phyloP scores from a whole-genome alignment of 2,888 invertebrate species.

The Polyploca ridens region DNA sequence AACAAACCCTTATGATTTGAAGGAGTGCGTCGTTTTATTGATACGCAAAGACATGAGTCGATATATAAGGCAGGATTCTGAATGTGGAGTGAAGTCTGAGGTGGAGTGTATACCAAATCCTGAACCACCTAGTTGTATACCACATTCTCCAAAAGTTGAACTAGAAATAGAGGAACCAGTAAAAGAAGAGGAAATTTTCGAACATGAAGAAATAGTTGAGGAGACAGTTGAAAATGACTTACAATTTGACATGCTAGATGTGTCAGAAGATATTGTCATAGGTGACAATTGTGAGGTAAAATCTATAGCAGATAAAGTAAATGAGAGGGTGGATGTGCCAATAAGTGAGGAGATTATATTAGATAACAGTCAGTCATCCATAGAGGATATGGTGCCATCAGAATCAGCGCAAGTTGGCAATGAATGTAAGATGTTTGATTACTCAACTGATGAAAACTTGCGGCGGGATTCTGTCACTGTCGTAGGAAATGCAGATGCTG shows the following conservation, averaged over 20 bases:
- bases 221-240: conserved; percentile 56
- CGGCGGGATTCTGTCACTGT: conserved; percentile 65
- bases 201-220: conserved; percentile 24
- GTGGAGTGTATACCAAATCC: conserved; percentile 13
- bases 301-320: conserved; percentile 51
- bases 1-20: conserved; percentile 41
- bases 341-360: conserved; percentile 70
- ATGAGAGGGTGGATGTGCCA: conserved; percentile 38
- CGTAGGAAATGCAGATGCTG: conserved; percentile 72
- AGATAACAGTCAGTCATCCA: conserved; percentile 70
- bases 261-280: conserved; percentile 77
- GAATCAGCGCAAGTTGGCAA: conserved; percentile 42
- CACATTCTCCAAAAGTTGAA: conserved; percentile 9
- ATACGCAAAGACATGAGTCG: conserved; percentile 52
- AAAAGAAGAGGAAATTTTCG: conserved; percentile 26
- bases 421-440: conserved; percentile 73
- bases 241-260: conserved; percentile 78
- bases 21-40: conserved; percentile 64
- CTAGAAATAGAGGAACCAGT: conserved; percentile 26
- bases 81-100: background rate
- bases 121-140: background rate
- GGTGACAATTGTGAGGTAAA: conserved; percentile 68
- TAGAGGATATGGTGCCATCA: conserved; percentile 42
- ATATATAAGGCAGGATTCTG: conserved; percentile 33
- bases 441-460: conserved; percentile 68